Conservation (phyloP, 2,888 invertebrate genomes). For the Perithous albicinctus region DNA sequence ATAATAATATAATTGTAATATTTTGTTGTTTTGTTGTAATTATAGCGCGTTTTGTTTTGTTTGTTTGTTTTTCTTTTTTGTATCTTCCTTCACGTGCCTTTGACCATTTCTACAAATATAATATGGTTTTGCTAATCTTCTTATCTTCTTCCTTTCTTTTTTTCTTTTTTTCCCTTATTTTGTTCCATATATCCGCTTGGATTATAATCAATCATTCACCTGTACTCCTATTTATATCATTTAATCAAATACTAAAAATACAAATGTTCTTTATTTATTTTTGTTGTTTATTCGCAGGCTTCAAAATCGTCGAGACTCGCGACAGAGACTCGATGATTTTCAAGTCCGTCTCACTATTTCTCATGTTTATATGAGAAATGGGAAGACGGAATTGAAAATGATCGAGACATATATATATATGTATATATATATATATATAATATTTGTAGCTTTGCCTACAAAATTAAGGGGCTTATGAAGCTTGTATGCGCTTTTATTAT, state of each 20-base stretch:
- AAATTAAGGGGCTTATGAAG: constrained; percentile 81
- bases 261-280: constrained; percentile 78
- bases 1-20: constrained; percentile 79
- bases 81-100: constrained; percentile 79
- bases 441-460: constrained; percentile 79
- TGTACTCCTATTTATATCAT: constrained; percentile 73
- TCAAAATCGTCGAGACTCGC: constrained; percentile 66
- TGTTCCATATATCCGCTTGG: constrained; percentile 80
- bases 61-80: constrained; percentile 62
- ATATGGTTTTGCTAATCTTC: constrained; percentile 82
- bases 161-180: constrained; percentile 67
- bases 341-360: constrained; percentile 74
- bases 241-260: constrained; percentile 84
- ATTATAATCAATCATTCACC: constrained; percentile 82
- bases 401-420: too few species aligned
- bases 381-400: too few species aligned
- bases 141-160: constrained; percentile 69
- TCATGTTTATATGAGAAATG: too few species aligned
- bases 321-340: constrained; percentile 68
- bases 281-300: constrained; percentile 51
- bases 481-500: constrained; percentile 65
- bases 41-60: constrained; percentile 78
- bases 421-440: constrained; percentile 75
- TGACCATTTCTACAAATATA: constrained; percentile 83
- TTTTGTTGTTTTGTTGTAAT: constrained; percentile 75